Evolutionary conservation across 2,888 invertebrate species (phyloP).

Genomic region (Abrostola triplasia): DNA sequence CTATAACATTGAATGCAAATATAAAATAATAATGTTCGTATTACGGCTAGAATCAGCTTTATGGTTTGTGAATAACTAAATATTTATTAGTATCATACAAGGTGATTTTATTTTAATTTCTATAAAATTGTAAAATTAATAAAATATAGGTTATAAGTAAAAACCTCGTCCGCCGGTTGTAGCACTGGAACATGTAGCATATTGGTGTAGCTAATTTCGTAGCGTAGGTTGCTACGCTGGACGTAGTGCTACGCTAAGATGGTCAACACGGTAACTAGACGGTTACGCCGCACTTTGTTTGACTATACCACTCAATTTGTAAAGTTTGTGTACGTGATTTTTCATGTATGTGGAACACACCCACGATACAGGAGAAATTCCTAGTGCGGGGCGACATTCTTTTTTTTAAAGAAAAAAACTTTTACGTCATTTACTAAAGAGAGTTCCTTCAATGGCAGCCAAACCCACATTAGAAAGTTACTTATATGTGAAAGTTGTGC

Average conservation of each 20-base stretch:
- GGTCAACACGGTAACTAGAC: no score
- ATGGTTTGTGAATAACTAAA: slow-evolving; percentile 17
- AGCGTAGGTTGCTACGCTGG: background rate
- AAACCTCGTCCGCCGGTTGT: no score
- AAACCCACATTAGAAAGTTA: no score
- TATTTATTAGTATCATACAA: slow-evolving; percentile 13
- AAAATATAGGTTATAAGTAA: background rate
- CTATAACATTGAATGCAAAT: slow-evolving; percentile 58
- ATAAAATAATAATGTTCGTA: slow-evolving; percentile 29
- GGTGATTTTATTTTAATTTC: slow-evolving; percentile 7
- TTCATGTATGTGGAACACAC: no score
- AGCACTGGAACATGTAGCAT: background rate
- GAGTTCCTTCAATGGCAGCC: no score
- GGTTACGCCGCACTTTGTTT: no score
- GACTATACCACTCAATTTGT: no score
- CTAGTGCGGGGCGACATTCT: no score
- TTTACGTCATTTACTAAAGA: no score
- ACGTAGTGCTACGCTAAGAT: background rate
- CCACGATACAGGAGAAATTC: no score
- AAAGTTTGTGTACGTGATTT: no score
- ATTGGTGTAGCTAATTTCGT: background rate
- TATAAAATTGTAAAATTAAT: background rate
- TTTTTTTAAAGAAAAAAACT: no score
- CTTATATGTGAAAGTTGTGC: background rate
- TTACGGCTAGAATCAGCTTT: slow-evolving; percentile 33